Conservation (phyloP, 1,140 invertebrate genomes). For the Papilio glaucus region DNA sequence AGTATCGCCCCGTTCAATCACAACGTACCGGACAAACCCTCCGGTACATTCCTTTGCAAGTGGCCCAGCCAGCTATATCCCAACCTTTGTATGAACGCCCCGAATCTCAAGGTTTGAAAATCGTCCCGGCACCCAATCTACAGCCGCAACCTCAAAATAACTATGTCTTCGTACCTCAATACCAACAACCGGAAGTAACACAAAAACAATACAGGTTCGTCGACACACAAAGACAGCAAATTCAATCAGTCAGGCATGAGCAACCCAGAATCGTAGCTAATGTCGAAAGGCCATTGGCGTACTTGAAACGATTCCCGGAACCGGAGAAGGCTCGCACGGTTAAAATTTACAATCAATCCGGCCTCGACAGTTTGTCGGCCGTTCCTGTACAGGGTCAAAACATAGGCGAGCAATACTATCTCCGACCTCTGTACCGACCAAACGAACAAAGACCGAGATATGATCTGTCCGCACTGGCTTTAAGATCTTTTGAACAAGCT, state of each 20-base stretch:
- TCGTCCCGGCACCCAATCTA: slow-evolving; percentile 72
- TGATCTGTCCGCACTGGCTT: slow-evolving; percentile 48
- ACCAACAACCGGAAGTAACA: slow-evolving; percentile 64
- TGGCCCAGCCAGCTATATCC: slow-evolving; percentile 54
- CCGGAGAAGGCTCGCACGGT: slow-evolving; percentile 61
- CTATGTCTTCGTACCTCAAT: slow-evolving; percentile 67
- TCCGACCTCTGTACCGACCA: slow-evolving; percentile 63
- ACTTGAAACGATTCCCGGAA: slow-evolving; percentile 72
- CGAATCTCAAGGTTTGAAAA: slow-evolving; percentile 73
- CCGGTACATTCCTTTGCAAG: slow-evolving; percentile 66
- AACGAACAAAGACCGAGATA: slow-evolving; percentile 61
- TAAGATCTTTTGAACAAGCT: slow-evolving; percentile 51
- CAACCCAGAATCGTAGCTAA: slow-evolving; percentile 54
- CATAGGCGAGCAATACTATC: slow-evolving; percentile 69
- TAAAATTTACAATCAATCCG: slow-evolving; percentile 62
- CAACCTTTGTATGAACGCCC: slow-evolving; percentile 67
- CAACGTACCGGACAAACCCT: slow-evolving; percentile 62
- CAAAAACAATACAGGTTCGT: slow-evolving; percentile 73
- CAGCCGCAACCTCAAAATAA: slow-evolving; percentile 58
- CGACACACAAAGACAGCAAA: slow-evolving; percentile 61
- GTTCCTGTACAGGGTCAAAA: slow-evolving; percentile 58
- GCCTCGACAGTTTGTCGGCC: slow-evolving; percentile 50
- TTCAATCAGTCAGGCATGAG: slow-evolving; percentile 59
- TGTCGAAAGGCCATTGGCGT: slow-evolving; percentile 71
- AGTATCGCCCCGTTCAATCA: slow-evolving; percentile 37